These are phyloP conservation scores for Teleogryllus occipitalis DNA, from an alignment of 1,140 invertebrate genomes.

Conservation along the genomic window DNA sequence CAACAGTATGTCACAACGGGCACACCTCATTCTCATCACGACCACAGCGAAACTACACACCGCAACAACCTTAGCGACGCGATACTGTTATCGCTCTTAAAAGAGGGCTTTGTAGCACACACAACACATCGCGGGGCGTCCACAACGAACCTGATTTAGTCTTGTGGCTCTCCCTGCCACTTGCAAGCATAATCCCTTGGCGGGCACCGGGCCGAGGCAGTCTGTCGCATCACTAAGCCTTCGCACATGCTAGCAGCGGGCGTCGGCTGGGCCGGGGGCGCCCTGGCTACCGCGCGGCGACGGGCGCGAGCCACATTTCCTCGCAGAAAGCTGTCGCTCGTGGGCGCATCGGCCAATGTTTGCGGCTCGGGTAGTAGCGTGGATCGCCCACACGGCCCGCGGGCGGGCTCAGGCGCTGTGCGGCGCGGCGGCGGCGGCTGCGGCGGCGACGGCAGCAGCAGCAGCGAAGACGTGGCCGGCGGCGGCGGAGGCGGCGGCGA, in stretches of 20 bases:
- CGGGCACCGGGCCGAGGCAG: background rate
- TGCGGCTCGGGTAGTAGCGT: background rate
- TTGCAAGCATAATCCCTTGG: background rate
- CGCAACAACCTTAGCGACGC: too few species aligned
- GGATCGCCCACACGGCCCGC: background rate
- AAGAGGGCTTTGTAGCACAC: too few species aligned
- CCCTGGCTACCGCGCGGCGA: too few species aligned
- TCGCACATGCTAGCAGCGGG: background rate
- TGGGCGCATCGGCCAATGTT: background rate
- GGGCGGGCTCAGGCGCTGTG: too few species aligned
- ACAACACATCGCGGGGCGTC: too few species aligned
- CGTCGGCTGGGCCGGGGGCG: too few species aligned
- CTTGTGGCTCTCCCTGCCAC: background rate
- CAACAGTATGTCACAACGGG: too few species aligned
- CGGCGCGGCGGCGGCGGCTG: too few species aligned
- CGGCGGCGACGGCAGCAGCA: background rate
- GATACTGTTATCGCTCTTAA: too few species aligned
- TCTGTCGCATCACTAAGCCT: background rate
- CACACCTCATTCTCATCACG: too few species aligned
- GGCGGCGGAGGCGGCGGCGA: too few species aligned
- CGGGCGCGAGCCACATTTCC: background rate
- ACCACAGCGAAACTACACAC: too few species aligned
- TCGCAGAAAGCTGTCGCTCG: background rate
- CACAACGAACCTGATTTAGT: background rate
- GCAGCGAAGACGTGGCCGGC: background rate